Percentiles rank a stretch among this genome's conserved stretches.
These are phyloP conservation scores for Drosophila pseudotakahashii DNA, from an alignment of 2,888 invertebrate species.

Conservation along the genomic window DNA sequence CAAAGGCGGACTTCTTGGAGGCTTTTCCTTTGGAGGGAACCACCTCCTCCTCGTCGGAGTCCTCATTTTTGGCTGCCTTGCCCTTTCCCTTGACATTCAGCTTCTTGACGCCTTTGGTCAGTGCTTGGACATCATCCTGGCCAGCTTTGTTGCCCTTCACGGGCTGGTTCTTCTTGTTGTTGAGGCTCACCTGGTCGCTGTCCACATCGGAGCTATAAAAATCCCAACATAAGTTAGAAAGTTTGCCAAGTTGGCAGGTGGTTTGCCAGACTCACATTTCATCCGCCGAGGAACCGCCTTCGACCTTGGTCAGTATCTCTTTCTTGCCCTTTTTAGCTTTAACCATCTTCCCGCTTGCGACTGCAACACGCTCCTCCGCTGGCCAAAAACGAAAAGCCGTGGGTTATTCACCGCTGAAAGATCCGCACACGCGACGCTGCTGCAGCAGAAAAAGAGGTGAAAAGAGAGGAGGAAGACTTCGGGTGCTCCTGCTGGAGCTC, in stretches of 20 bases:
- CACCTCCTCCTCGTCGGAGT: slow-evolving; percentile 81
- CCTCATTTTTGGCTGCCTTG: slow-evolving; percentile 83
- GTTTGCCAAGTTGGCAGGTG: slow-evolving; percentile 61
- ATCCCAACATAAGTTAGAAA: slow-evolving; percentile 49
- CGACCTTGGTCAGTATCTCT: slow-evolving; percentile 85
- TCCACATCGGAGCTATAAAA: slow-evolving; percentile 64
- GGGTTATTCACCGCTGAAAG: slow-evolving; percentile 73
- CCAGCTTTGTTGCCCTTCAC: slow-evolving; percentile 80
- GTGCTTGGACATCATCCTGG: slow-evolving; percentile 84
- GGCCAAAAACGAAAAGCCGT: slow-evolving; percentile 68
- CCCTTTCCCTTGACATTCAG: slow-evolving; percentile 86
- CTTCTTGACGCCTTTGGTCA: slow-evolving; percentile 86
- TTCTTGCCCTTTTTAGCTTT: slow-evolving; percentile 93
- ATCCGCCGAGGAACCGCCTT: slow-evolving; percentile 86
- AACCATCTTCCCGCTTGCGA: slow-evolving; percentile 87
- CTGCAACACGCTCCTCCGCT: slow-evolving; percentile 83
- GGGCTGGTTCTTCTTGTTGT: slow-evolving; percentile 83
- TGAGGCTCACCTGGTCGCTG: slow-evolving; percentile 79
- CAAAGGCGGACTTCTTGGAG: slow-evolving; percentile 87
- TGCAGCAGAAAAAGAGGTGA: slow-evolving; percentile 10
- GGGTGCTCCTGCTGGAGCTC: slow-evolving; percentile 14
- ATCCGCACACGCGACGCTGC: slow-evolving; percentile 64
- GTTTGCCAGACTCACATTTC: slow-evolving; percentile 87
- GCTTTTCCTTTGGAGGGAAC: slow-evolving; percentile 78
- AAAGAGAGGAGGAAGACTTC: slow-evolving; percentile 13